Evolutionary conservation across 2,113 vertebrate species (phyloP).

Genomic region (Erythrocercus mccallii): DNA sequence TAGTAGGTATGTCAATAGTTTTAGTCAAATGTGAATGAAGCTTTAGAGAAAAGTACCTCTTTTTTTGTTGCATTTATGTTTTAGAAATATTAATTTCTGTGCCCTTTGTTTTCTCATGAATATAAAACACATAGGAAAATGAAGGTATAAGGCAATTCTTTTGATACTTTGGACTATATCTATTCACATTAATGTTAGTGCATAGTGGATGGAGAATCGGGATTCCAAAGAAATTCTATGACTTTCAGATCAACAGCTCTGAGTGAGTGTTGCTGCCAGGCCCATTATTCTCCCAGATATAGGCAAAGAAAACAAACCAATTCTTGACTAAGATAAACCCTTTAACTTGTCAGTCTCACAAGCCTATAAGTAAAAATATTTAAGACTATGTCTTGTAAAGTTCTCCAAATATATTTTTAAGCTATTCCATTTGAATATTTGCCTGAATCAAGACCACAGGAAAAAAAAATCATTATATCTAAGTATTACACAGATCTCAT

Average conservation of each 20-base stretch:
- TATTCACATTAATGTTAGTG: neutral
- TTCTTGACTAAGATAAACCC: neutral
- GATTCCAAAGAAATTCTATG: neutral
- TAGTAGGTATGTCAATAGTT: neutral
- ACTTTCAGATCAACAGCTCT: neutral
- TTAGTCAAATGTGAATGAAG: neutral
- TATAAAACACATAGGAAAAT: neutral
- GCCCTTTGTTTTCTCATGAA: neutral
- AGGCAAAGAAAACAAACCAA: neutral
- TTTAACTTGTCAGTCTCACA: neutral
- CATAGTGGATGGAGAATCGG: neutral
- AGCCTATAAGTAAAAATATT: neutral
- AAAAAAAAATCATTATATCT: neutral
- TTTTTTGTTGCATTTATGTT: neutral
- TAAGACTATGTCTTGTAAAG: neutral
- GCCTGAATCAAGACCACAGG: neutral
- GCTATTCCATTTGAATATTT: neutral
- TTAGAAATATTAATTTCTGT: neutral
- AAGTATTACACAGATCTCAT: neutral
- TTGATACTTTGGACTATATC: neutral
- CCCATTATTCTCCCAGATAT: neutral
- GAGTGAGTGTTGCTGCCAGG: neutral
- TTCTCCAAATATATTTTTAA: neutral
- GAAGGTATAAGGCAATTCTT: neutral
- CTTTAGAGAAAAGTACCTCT: neutral